Evolutionary conservation across 1,140 invertebrate genomes (phyloP), one percentile per base, ranked within the genome.

Genomic region (Philotrypesis tridentata): DNA sequence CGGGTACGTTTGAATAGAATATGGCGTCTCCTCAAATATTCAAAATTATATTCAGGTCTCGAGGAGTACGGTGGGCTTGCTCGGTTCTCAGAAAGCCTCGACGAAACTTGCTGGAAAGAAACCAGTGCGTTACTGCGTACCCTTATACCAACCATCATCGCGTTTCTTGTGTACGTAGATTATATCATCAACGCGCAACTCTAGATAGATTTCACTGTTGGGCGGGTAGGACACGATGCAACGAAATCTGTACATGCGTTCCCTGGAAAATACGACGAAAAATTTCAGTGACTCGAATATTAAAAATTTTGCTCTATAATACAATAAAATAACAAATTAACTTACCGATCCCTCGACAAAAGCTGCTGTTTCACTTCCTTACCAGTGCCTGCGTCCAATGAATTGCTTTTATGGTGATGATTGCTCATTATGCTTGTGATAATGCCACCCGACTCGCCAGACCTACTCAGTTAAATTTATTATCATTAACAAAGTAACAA

Each of bases 131-230:
- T 97, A 95, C 84, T 96, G 94, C 1, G 97, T 98, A 7, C 97
- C 98, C 90, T 98, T 98, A 89, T 96, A 98, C 97, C 97, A 99
- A 17, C 98, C 98, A 87, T 98, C 97, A 29, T 98, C 97, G 55
- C n/a, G n/a, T n/a, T n/a, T n/a, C n/a, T n/a, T n/a, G n/a, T n/a
- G n/a, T n/a, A n/a, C n/a, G n/a, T n/a, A n/a, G n/a, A n/a, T n/a
- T n/a, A n/a, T n/a, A n/a, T n/a, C n/a, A n/a, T n/a, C n/a, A n/a
- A n/a, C n/a, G 83, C 96, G 95, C 1, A 99, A 92, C 88, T 98
- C 97, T 82, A 98, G 86, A 90, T 98, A 97, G 87, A 97, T 97
- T 84, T 98, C 97, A 83, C 96, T 97, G 88, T 98, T 98, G 0
- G 97, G 96, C n/a, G 98, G 97, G 93, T 98, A 99, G 9, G 97